Base-by-base conservation (phyloP, 2,113 vertebrate genomes). In the Cavia aperea region DNA sequence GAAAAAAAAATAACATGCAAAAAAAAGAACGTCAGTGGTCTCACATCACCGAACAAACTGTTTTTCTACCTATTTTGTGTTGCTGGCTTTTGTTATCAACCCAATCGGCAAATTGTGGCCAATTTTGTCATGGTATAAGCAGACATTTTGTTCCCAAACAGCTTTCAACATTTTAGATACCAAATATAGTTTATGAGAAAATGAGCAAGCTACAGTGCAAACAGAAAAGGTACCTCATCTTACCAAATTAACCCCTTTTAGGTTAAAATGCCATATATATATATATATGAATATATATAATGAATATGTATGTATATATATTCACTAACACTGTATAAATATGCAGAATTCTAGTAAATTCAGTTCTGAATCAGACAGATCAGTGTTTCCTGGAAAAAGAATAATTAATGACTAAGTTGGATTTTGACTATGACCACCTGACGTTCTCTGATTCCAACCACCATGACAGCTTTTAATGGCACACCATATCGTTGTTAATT, bases 81-180 rank as follows among this genome's bases (percentile, higher is more conserved):
- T 97, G 97, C 97, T 97, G 97, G 96, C 97, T 98, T 97, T 94
- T 98, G 96, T 98, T 98, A 98, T 98, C 98, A 97, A 97, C 90
- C 97, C 96, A 97, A 98, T 98, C 98, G 97, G 97, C 97, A 97
- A 97, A 97, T 97, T 98, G 98, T 98, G 98, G 98, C 97, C 97
- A 92, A 95, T 97, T 97, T 97, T 97, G 96, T 97, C 97, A 92
- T 97, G 97, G 95, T 97, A 96, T 95, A 97, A 93, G 96, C 97
- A 98, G 97, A 98, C 97, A 98, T 95, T 96, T 97, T 98, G 98
- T 98, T 98, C 97, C 97, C 97, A 97, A 98, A 97, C 93, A 97
- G 97, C 96, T 98, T 97, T 97, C 96, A 97, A 97, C 96, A 97
- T 97, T 97, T 97, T 90, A 83, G 94, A 15, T 81, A 94, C 86